phyloP scores from a whole-genome alignment of 2,113 vertebrate genomes.

The Pelusios castaneus region DNA sequence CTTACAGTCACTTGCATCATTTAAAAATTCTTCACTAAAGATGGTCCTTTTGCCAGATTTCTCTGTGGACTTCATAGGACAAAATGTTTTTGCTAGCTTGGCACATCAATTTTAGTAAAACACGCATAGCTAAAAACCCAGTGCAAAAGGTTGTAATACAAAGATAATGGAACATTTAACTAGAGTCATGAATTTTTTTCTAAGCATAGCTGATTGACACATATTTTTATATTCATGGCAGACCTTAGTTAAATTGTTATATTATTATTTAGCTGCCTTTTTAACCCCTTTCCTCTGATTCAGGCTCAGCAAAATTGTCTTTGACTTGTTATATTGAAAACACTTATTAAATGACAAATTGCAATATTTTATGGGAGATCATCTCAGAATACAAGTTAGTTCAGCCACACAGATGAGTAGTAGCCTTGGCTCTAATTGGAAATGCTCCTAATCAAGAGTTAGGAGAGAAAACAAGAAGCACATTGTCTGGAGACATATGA shows the following conservation, averaged over 20 bases:
- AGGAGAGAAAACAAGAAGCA: neutral
- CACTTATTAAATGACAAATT: neutral
- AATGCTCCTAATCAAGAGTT: neutral
- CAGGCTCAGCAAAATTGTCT: neutral
- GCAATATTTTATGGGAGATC: neutral
- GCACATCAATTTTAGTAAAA: constrained; percentile 54
- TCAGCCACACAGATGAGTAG: neutral
- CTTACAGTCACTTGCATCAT: neutral
- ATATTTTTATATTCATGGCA: constrained; percentile 34
- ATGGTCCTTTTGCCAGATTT: neutral
- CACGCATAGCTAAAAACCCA: constrained; percentile 32
- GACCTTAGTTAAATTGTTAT: constrained; percentile 24
- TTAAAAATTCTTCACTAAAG: neutral
- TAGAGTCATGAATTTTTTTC: constrained; percentile 31
- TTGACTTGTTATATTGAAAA: constrained; percentile 4
- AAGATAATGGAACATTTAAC: constrained; percentile 40
- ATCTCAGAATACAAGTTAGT: neutral
- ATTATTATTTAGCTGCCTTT: constrained; percentile 46
- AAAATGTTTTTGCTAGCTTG: constrained; percentile 6
- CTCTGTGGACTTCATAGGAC: neutral
- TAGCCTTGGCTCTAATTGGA: neutral
- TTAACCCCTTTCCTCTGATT: constrained; percentile 46
- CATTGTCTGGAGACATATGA: neutral
- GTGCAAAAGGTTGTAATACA: constrained; percentile 42
- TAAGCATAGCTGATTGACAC: constrained; percentile 36